Evolutionary conservation across 2,113 vertebrate genomes (phyloP).

Genomic region (Merops nubicus): DNA sequence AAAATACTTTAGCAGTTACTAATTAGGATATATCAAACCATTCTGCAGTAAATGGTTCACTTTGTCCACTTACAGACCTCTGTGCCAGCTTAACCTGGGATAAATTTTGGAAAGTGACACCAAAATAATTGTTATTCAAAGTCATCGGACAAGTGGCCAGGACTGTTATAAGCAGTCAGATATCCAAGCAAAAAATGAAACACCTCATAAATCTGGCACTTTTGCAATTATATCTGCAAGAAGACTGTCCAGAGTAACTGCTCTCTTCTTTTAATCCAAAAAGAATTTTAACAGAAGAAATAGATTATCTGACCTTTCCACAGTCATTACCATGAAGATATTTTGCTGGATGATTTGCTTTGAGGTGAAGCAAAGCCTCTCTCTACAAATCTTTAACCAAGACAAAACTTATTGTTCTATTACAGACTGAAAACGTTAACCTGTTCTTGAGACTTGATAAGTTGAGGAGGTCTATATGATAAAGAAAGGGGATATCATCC

Average conservation of each 20-base stretch:
- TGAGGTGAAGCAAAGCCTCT: neutral
- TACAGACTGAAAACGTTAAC: neutral
- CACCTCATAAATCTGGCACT: neutral
- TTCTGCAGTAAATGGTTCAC: neutral
- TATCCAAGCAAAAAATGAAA: neutral
- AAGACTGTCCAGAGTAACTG: neutral
- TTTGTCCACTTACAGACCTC: neutral
- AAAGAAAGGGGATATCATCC: neutral
- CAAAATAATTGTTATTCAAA: neutral
- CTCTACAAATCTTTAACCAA: neutral
- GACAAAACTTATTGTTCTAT: neutral
- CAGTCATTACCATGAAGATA: rapidly evolving
- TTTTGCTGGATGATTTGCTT: neutral
- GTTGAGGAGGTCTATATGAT: neutral
- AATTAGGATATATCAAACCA: neutral
- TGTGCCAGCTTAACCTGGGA: neutral
- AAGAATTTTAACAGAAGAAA: neutral
- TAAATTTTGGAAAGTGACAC: neutral
- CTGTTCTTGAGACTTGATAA: neutral
- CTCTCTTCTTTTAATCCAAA: neutral
- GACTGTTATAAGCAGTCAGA: neutral
- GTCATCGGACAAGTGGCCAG: neutral
- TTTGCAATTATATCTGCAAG: neutral
- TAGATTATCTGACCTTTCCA: neutral
- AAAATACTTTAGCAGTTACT: neutral